These are phyloP conservation scores for Nudaria mundana DNA, from an alignment of 2,888 invertebrate genomes.

Conservation along the genomic window DNA sequence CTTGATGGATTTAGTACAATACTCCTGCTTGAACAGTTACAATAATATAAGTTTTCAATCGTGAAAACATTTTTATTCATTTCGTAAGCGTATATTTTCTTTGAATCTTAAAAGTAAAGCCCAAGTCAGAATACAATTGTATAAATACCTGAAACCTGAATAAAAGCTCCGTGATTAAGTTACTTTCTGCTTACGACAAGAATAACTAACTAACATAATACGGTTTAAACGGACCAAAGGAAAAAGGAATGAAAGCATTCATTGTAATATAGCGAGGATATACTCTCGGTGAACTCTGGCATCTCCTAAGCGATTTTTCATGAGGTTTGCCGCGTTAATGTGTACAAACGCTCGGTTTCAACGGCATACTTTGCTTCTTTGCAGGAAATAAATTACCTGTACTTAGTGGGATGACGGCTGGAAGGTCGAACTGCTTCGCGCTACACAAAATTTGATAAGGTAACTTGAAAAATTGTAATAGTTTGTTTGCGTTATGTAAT, in stretches of 20 bases:
- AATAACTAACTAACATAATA: slow-evolving; percentile 17
- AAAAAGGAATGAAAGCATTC: slow-evolving; percentile 24
- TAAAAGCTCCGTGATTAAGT: background rate
- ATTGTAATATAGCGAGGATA: slow-evolving; percentile 35
- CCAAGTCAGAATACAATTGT: too few species aligned
- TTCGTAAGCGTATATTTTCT: too few species aligned
- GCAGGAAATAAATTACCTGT: slow-evolving; percentile 72
- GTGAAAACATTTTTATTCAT: too few species aligned
- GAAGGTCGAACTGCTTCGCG: slow-evolving; percentile 35
- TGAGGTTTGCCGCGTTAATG: slow-evolving; percentile 75
- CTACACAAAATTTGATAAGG: slow-evolving; percentile 65
- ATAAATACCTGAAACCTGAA: too few species aligned
- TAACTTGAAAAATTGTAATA: slow-evolving; percentile 46
- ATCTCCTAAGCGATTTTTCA: slow-evolving; percentile 78
- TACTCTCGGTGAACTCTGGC: slow-evolving; percentile 47
- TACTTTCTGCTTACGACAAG: background rate
- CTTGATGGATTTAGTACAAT: too few species aligned
- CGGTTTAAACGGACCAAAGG: slow-evolving; percentile 32
- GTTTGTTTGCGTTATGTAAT: slow-evolving; percentile 18
- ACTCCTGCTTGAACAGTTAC: too few species aligned
- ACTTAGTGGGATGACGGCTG: slow-evolving; percentile 50
- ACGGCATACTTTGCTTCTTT: slow-evolving; percentile 72
- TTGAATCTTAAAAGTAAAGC: too few species aligned
- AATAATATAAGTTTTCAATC: too few species aligned
- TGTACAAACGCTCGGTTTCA: slow-evolving; percentile 71